A percentile compares a stretch with the other conserved stretches of the same genome.
Conservation (phyloP, 2,888 invertebrate species). For the Andrena haemorrhoa region DNA sequence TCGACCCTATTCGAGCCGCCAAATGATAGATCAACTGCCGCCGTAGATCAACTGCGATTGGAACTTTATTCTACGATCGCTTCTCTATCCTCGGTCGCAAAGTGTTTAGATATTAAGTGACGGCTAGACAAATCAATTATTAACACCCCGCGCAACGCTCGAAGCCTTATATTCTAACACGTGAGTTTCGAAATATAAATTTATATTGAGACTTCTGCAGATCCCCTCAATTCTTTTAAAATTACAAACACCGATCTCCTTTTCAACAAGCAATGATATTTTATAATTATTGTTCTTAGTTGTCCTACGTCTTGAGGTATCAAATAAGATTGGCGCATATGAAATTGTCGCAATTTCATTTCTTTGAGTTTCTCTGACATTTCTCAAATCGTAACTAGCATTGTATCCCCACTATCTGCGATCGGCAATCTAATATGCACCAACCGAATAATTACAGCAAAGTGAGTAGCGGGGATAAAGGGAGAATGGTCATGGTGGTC, state of each 20-base stretch:
- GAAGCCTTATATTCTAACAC: not conserved
- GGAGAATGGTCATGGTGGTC: not conserved
- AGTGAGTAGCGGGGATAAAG: not conserved
- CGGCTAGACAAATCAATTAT: not conserved
- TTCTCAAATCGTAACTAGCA: too few species aligned
- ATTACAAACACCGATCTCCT: not conserved
- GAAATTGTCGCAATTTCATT: too few species aligned
- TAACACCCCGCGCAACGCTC: not conserved
- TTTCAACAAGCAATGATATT: not conserved
- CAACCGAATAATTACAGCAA: not conserved
- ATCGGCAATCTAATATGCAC: too few species aligned
- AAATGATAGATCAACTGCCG: not conserved
- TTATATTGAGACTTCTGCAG: not conserved
- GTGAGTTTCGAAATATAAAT: not conserved
- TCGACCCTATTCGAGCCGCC: not conserved
- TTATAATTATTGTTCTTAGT: not conserved
- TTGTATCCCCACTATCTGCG: too few species aligned
- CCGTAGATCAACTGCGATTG: conserved; percentile 1
- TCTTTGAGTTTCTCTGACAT: too few species aligned
- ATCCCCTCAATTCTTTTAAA: not conserved
- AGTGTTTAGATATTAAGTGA: not conserved
- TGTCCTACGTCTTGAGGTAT: not conserved
- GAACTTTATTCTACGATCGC: not conserved
- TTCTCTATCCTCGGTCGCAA: not conserved
- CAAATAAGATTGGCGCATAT: not conserved